Base-by-base conservation (phyloP, 2,797 vertebrate genomes). In the Eospalax fontanierii region DNA sequence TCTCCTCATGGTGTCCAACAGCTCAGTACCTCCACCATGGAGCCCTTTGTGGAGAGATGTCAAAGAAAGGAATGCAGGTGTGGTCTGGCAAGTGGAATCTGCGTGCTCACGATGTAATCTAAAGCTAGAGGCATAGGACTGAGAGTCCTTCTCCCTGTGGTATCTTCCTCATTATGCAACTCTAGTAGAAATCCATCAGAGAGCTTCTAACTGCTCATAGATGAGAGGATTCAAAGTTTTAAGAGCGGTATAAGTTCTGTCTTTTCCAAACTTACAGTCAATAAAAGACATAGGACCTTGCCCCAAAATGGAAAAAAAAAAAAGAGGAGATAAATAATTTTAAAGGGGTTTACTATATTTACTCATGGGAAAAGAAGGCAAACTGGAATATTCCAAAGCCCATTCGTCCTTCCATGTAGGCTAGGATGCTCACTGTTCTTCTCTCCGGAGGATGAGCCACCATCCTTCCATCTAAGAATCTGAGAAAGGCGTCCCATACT, bases 61-160 rank as follows among this genome's bases (percentile, higher is more conserved):
- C 65, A 12, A 3, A 10, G 59, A 40, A 2, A 74, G 83, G 66
- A 30, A 3, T 24, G 68, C 7, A 1, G 1, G 0, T 0, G 14
- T 35, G 0, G 68, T 14, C 35, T 3, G 38, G 18, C 54, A 18
- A 0, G 1, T 1, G 38, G 7, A 46, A 21, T 16, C 79, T 10
- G 1, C 18, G 1, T 0, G 12, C 10, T 30, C 5, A 1, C 28
- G 16, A 4, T 1, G 3, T 19, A 9, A 0, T 4, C 61, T 2
- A 16, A 35, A 65, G 35, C 76, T 1, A 1, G 19, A 38, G 43
- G 16, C 4, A 2, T 0, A 22, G 9, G 3, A 3, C 15, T 24
- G 68, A 61, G 87, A 28, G 2, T 35, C 50, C 19, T 0, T 19
- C 59, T 40, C 24, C 0, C 0, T 0, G 8, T 0, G 2, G 18